Evolutionary conservation across 2,888 invertebrate species (phyloP), one percentile per base, ranked within the genome.

Genomic region (Fissipunctia ypsillon): DNA sequence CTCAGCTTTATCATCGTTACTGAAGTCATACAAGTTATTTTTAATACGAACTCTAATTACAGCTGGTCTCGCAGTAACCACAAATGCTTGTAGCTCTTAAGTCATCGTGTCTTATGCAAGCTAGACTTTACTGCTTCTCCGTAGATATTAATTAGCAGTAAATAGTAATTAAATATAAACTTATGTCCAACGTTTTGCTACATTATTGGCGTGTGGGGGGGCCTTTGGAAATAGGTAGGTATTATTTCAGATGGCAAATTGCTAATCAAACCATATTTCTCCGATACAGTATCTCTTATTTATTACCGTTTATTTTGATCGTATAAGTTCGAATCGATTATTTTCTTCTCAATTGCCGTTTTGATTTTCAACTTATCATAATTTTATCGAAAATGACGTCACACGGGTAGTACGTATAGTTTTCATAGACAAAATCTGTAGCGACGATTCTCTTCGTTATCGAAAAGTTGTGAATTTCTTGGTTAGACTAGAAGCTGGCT

Each of bases 81-180:
- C 78, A 54, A 63, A 73, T 35, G 54, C n/a, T 50, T 35, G 16
- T 16, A 50, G 25, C 31, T 69, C 25, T 38, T 38, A 52, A 59
- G 45, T 52, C 35, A 52, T 6, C 31, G 28, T 56, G 65, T 54
- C 35, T 52, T 64, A 22, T 56, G 25, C 19, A 57, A 57, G 41
- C 22, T 65, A 22, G 28, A 14, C 25, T 70, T 64, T 76, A 59
- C 43, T 57, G 31, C 54, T 59, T 66, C 45, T n/a, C 48, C 25
- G n/a, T 38, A 60, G 48, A 45, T 68, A 76, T 50, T 50, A 64
- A 76, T 76, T 70, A 70, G 67, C 54, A 56, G 59, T 75, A 66
- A 76, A 65, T 31, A 31, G 22, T 67, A 41, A 65, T 76, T 57
- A 38, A 19, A 45, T 14, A 48, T 60, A 22, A 63, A n/a, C 50